A percentile compares a stretch with the other conserved stretches of the same genome.
Conservation (phyloP, 1,140 invertebrate species). For the Diprion similis region DNA sequence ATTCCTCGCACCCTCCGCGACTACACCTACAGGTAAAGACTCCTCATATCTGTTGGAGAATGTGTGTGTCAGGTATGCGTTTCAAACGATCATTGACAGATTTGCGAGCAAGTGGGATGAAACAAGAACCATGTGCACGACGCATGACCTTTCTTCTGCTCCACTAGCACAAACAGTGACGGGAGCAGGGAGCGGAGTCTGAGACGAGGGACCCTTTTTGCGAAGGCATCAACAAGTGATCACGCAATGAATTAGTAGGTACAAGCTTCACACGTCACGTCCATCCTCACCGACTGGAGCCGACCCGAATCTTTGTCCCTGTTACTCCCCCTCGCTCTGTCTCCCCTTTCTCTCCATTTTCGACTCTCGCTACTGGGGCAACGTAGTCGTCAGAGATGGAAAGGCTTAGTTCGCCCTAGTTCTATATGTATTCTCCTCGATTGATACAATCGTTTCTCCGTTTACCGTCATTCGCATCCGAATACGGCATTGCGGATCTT, state of each 20-base stretch:
- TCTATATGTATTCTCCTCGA: neutral
- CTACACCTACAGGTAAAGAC: too few relatives aligned
- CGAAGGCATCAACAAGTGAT: constrained; percentile 14
- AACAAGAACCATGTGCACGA: neutral
- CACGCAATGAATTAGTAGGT: constrained; percentile 12
- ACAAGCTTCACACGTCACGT: constrained; percentile 12
- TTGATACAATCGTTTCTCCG: neutral
- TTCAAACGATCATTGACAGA: neutral
- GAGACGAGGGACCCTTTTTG: neutral
- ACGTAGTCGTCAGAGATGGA: neutral
- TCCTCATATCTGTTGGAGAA: neutral
- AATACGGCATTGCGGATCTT: too few relatives aligned
- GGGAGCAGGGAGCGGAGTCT: neutral
- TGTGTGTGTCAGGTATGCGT: neutral
- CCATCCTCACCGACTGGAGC: neutral
- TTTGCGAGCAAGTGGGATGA: neutral
- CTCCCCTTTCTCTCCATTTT: neutral
- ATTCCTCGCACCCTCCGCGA: too few relatives aligned
- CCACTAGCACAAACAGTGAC: neutral
- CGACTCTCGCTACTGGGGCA: neutral
- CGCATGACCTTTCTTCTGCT: neutral
- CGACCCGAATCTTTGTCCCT: neutral
- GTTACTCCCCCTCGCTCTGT: neutral
- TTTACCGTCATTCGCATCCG: neutral
- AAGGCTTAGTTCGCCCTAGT: neutral